A percentile compares a stretch with the other conserved stretches of the same genome.
Evolutionary conservation across 2,888 invertebrate species (phyloP).

Genomic region (Pollenia amentaria): DNA sequence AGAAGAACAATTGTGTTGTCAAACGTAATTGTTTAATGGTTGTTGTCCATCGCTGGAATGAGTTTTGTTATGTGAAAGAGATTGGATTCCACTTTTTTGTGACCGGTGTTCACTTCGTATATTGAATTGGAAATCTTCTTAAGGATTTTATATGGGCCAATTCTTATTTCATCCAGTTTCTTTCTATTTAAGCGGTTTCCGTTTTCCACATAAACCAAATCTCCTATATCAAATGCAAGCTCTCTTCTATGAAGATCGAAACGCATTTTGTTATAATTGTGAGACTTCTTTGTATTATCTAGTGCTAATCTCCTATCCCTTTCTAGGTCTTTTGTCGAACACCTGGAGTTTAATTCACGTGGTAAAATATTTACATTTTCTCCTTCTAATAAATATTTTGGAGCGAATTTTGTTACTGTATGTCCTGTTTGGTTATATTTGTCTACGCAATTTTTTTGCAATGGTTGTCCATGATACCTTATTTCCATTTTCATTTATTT

Average conservation of each 20-base stretch:
- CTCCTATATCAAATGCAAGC: slow-evolving; percentile 53
- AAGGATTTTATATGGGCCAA: slow-evolving; percentile 63
- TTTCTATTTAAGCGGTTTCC: slow-evolving; percentile 69
- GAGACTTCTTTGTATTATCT: slow-evolving; percentile 60
- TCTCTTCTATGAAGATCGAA: slow-evolving; percentile 60
- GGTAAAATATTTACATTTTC: too few species aligned
- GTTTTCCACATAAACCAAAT: slow-evolving; percentile 68
- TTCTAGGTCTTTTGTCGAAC: slow-evolving; percentile 35
- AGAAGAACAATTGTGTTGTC: slow-evolving; percentile 3
- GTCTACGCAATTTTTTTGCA: slow-evolving; percentile 62
- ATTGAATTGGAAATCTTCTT: slow-evolving; percentile 65
- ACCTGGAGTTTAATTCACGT: slow-evolving; percentile 55
- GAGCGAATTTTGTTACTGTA: slow-evolving; percentile 67
- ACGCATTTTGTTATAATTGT: slow-evolving; percentile 62
- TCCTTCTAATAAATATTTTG: slow-evolving; percentile 65
- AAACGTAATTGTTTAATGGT: slow-evolving; percentile 11
- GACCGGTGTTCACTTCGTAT: slow-evolving; percentile 53
- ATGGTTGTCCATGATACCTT: slow-evolving; percentile 67
- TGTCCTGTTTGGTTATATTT: slow-evolving; percentile 72
- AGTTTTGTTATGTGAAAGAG: slow-evolving; percentile 23
- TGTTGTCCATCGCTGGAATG: not conserved
- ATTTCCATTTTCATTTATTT: slow-evolving; percentile 64
- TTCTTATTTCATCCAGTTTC: slow-evolving; percentile 70
- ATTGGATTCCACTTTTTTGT: slow-evolving; percentile 5
- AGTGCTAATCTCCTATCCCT: slow-evolving; percentile 58